Evolutionary conservation across 1,140 invertebrate species (phyloP).

Genomic region (Aphaenogaster ashmeadi): DNA sequence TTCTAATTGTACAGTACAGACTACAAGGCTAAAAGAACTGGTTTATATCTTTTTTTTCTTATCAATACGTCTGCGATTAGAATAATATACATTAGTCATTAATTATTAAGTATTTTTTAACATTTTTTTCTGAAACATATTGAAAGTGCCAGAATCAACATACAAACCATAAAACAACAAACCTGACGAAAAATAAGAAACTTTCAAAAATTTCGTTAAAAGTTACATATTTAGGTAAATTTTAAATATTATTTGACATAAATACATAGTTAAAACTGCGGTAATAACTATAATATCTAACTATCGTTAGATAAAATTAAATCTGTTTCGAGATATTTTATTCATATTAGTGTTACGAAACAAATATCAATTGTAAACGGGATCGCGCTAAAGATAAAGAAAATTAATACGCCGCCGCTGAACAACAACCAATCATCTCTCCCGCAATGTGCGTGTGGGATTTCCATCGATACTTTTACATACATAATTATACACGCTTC

Average conservation of each 20-base stretch:
- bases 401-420: conserved; percentile 60
- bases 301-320: neutral
- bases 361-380: neutral
- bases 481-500: conserved; percentile 76
- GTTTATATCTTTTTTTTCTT: neutral
- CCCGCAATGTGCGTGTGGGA: conserved; percentile 38
- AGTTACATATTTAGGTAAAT: neutral
- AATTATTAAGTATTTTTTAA: neutral
- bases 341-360: neutral
- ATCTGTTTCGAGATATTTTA: neutral
- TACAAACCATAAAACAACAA: neutral
- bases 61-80: neutral
- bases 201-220: neutral
- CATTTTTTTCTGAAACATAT: neutral
- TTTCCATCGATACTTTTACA: conserved; percentile 66
- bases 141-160: neutral
- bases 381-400: neutral
- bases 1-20: conserved; percentile 5
- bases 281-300: neutral
- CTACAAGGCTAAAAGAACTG: conserved; percentile 9
- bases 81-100: conserved; percentile 1
- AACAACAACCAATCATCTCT: conserved; percentile 35
- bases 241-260: neutral
- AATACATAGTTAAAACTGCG: neutral
- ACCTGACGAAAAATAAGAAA: neutral